Evolutionary conservation across 1,140 invertebrate genomes (phyloP).

Genomic region (Bombus balteatus): DNA sequence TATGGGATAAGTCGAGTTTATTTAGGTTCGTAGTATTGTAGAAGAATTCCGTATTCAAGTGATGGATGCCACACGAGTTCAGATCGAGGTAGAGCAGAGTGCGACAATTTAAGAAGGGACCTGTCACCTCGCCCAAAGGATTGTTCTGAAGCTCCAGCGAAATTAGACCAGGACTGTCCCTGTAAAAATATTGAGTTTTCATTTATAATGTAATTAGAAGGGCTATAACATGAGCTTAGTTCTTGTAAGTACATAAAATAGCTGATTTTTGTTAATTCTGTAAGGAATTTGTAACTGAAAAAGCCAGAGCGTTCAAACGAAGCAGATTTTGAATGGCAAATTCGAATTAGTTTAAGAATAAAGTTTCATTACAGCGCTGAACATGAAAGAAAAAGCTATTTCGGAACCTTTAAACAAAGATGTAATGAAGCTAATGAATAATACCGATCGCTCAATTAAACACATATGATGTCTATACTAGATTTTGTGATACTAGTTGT

Average conservation of each 20-base stretch:
- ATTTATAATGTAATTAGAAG: not conserved
- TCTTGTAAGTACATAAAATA: not conserved
- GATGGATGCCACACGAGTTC: conserved; percentile 85
- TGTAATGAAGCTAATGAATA: not conserved
- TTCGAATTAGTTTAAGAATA: not conserved
- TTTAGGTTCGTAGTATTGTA: conserved; percentile 86
- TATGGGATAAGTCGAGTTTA: conserved; percentile 87
- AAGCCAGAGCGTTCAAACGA: not conserved
- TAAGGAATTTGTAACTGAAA: not conserved
- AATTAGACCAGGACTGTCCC: conserved; percentile 87
- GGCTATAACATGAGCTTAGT: not conserved
- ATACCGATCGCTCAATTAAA: not conserved
- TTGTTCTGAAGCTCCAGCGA: conserved; percentile 88
- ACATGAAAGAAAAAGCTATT: not conserved
- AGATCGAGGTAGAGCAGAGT: conserved; percentile 87
- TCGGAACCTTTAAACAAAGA: not conserved
- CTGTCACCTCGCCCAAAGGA: conserved; percentile 85
- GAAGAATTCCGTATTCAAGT: conserved; percentile 86
- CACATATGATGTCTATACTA: not conserved
- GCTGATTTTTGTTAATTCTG: not conserved
- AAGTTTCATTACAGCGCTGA: not conserved
- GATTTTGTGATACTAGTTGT: not conserved
- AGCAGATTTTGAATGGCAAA: not conserved
- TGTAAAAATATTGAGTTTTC: conserved; percentile 78
- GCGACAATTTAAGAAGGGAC: conserved; percentile 86